These are phyloP conservation scores for Pyrgilauda ruficollis DNA, from an alignment of 2,113 vertebrate species.

Conservation along the genomic window DNA sequence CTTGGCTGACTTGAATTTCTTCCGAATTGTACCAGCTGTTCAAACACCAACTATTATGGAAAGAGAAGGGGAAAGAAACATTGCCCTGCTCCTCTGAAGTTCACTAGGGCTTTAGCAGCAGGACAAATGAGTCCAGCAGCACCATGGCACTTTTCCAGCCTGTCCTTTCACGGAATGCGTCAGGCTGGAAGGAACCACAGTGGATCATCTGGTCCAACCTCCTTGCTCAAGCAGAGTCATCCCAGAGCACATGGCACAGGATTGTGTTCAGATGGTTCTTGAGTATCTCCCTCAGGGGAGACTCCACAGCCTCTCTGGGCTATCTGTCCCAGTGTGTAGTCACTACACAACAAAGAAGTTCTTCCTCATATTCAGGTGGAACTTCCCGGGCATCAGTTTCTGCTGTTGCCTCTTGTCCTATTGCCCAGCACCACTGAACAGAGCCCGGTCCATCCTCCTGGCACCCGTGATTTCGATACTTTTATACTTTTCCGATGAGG, in stretches of 20 bases:
- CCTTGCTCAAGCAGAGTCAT: not conserved
- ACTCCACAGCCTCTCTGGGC: not conserved
- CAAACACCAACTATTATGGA: rapidly evolving
- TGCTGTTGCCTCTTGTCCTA: not conserved
- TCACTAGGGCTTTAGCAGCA: not conserved
- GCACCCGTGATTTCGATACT: too few species aligned
- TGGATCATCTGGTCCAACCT: not conserved
- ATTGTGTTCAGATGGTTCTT: rapidly evolving
- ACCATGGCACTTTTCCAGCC: not conserved
- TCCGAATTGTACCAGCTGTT: not conserved
- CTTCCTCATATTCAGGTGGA: not conserved
- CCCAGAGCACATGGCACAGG: not conserved
- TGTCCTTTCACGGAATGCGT: not conserved
- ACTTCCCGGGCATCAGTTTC: not conserved
- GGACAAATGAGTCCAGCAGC: not conserved
- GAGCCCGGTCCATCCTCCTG: not conserved
- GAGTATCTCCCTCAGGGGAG: rapidly evolving
- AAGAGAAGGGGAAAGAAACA: not conserved
- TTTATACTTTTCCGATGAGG: not conserved
- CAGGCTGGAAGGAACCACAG: rapidly evolving
- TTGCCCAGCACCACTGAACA: not conserved
- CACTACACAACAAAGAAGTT: not conserved
- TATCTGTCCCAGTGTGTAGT: rapidly evolving
- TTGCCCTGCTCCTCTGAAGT: rapidly evolving
- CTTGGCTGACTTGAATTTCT: too few species aligned